Base-by-base conservation (phyloP, 1,140 invertebrate species). In the Caenorhabditis inopinata region DNA sequence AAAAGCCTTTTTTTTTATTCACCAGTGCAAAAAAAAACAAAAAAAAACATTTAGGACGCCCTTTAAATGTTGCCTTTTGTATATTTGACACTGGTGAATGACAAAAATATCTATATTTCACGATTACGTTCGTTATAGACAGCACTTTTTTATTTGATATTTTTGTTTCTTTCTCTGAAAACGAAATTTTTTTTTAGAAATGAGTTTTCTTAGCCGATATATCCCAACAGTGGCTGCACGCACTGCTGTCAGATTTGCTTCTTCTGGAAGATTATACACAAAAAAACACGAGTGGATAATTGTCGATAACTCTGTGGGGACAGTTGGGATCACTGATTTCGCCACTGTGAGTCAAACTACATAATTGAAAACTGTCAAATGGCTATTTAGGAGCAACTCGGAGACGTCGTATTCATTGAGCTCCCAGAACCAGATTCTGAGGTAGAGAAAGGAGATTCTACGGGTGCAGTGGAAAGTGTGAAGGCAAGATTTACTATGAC, bases 391-490 rank as follows among this genome's bases (percentile, higher is more conserved):
- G 94, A 95, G 89, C 92, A 95, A 35, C 90, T 97, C 0, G 95
- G 95, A 6, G 95, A 97, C 90, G 93, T 97, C 62, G 95, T 97
- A 0, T 97, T 93, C 89, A 94, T 94, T 62, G 94, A 97, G 88
- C 90, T 96, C 77, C 95, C 95, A 45, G 94, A 96, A 76, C 90
- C 93, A 25, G 93, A 92, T 32, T 90, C 91, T 21, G 86, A 87
- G 53, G 18, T 82, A 14, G 46, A 51, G 27, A 82, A 82, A 35
- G 79, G 81, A 29, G 80, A 75, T n/a, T 47, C 48, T 95, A 91
- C 95, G 94, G 95, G 95, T 11, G 95, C 95, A 2, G 89, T 98
- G 75, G 96, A 98, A 90, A 97, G 95, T 90, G 96, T 98, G 0
- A 98, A 98, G 73, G 73, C 35, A 5, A 75, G 73, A 3, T 47